Evolutionary conservation across 1,140 invertebrate genomes (phyloP), one percentile per base, ranked within the genome.

Genomic region (Teleogryllus occipitalis): DNA sequence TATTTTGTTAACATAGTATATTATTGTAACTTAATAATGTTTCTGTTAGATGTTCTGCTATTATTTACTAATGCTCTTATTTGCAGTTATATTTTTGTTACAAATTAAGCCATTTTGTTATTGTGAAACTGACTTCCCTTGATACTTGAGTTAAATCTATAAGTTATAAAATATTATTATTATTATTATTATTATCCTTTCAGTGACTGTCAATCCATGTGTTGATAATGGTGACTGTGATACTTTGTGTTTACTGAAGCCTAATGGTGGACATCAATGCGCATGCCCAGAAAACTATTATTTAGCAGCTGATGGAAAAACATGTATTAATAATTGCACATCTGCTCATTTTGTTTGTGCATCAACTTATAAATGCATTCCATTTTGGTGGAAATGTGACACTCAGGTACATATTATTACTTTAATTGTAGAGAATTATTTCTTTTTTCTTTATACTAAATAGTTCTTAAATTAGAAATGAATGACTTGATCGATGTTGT

Each of bases 221-320:
- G 83, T 85, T 75, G 84, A 88, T 81, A 87, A 87, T 76, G 87
- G 87, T 4, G 90, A 91, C 81, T 95, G 95, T 84, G 88, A 90
- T 12, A 93, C 91, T 0, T 86, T 97, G 21, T 97, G 95, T 85
- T 86, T 97, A 79, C 86, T 97, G 22, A 90, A 90, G 15, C 92
- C 94, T 0, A 82, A 82, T 79, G 82, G 83, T 49, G 85, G 84
- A 8, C 81, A 83, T 76, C 88, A 88, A 27, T 97, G 95, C 87
- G 90, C 90, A 0, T 97, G 95, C 84, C 95, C 95, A 15, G 94
- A 96, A 84, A 93, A 94, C 85, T 95, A 93, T 85, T 87, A 92
- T 47, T 86, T 95, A 65, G 88, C 85, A 6, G 84, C 86, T 0
- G 93, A 96, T 86, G 90, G 89, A 0, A 87, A 87, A 76, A 88